Conservation (phyloP, 2,888 invertebrate genomes). For the Homarus gammarus region DNA sequence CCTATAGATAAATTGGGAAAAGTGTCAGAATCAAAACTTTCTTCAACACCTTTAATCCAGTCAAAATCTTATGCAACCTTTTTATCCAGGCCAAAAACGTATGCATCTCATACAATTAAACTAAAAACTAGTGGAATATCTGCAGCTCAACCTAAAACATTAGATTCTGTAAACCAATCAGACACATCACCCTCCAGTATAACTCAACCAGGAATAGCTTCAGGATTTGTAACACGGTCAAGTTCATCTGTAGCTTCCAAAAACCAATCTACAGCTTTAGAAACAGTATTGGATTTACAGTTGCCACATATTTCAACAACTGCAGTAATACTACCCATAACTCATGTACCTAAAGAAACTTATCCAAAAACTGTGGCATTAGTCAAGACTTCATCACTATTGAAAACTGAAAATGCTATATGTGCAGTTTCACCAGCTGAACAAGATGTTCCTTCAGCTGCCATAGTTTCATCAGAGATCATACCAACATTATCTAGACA, state of each 20-base stretch:
- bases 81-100: background rate
- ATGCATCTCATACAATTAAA: background rate
- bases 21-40: background rate
- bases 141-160: background rate
- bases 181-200: background rate
- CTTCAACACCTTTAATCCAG: background rate
- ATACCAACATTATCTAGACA: background rate
- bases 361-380: background rate
- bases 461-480: background rate
- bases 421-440: background rate
- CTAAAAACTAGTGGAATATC: background rate
- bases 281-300: background rate
- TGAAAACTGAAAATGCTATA: background rate
- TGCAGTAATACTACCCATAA: background rate
- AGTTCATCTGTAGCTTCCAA: background rate
- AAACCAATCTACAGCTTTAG: background rate
- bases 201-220: background rate
- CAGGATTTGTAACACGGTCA: background rate
- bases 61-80: background rate
- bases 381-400: background rate
- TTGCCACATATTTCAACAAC: background rate
- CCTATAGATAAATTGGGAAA: background rate
- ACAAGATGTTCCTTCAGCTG: background rate
- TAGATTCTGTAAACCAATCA: background rate
- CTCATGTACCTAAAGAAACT: background rate